Percentiles rank a stretch among this genome's conserved stretches.
Conservation (phyloP, 2,113 vertebrate species). For the Hirundichthys speculiger region DNA sequence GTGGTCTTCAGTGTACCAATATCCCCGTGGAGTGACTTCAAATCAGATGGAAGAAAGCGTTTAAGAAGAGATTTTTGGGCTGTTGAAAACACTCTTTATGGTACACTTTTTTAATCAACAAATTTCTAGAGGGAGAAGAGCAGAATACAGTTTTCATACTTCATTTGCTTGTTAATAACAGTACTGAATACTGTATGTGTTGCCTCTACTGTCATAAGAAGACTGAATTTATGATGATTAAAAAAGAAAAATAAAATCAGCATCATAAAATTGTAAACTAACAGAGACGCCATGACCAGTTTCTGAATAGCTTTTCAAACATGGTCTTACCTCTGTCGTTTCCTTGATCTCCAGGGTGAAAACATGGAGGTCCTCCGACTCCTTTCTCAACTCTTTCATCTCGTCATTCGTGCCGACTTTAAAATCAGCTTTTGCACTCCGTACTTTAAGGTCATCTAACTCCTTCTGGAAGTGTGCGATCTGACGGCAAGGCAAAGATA, state of each 20-base stretch:
- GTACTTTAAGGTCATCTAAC: constrained; percentile 89
- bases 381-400: constrained; percentile 87
- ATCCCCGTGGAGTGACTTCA: constrained; percentile 92
- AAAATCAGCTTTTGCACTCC: constrained; percentile 85
- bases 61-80: not conserved
- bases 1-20: constrained; percentile 91
- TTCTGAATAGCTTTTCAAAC: not conserved
- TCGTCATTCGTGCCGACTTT: constrained; percentile 87
- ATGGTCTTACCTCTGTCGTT: constrained; percentile 88
- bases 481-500: constrained; percentile 66
- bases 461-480: constrained; percentile 96
- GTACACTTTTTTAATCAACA: not conserved
- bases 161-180: no score
- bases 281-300: not conserved
- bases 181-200: no score
- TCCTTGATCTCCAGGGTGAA: constrained; percentile 95
- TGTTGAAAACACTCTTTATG: not conserved
- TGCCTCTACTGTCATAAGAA: no score
- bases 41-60: constrained; percentile 8
- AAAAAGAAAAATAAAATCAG: no score
- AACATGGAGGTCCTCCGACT: constrained; percentile 85
- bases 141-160: no score
- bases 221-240: no score
- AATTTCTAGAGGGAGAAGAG: no score
- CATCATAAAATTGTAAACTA: no score